phyloP scores from a whole-genome alignment of 2,113 vertebrate species.

The Zeus faber region DNA sequence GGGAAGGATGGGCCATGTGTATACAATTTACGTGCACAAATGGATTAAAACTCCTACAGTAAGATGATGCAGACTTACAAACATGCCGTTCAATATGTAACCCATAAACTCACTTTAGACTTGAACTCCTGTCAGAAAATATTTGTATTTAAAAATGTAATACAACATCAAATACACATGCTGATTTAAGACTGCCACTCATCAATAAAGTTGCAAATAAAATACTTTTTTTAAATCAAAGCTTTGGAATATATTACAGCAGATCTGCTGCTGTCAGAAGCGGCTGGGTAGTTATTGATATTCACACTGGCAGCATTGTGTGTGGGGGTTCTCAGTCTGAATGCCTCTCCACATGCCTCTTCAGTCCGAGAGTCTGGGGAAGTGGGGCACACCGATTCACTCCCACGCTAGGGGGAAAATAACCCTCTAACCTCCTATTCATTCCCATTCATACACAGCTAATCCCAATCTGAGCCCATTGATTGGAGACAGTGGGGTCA shows the following conservation, averaged over 20 bases:
- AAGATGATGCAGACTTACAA: no score
- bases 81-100: no score
- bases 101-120: no score
- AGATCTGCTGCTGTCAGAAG: conserved; percentile 31
- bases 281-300: conserved; percentile 45
- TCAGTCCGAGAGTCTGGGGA: conserved; percentile 10
- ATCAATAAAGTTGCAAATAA: conserved; percentile 6
- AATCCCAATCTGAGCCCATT: conserved; percentile 17
- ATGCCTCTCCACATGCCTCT: conserved; percentile 33
- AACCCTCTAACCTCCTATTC: conserved; percentile 3
- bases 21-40: no score
- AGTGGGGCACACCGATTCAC: conserved; percentile 18
- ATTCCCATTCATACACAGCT: neutral
- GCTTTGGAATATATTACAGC: conserved; percentile 34
- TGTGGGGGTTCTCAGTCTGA: conserved; percentile 23
- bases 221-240: conserved; percentile 22
- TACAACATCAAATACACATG: no score
- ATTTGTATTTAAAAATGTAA: no score
- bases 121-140: no score
- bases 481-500: conserved; percentile 9
- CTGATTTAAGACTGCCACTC: conserved; percentile 5
- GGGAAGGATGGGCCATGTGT: no score
- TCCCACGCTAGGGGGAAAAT: conserved; percentile 20
- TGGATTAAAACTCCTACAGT: no score
- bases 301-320: conserved; percentile 40